phyloP scores from a whole-genome alignment of 2,888 invertebrate genomes.

The Dynastes hyllus region DNA sequence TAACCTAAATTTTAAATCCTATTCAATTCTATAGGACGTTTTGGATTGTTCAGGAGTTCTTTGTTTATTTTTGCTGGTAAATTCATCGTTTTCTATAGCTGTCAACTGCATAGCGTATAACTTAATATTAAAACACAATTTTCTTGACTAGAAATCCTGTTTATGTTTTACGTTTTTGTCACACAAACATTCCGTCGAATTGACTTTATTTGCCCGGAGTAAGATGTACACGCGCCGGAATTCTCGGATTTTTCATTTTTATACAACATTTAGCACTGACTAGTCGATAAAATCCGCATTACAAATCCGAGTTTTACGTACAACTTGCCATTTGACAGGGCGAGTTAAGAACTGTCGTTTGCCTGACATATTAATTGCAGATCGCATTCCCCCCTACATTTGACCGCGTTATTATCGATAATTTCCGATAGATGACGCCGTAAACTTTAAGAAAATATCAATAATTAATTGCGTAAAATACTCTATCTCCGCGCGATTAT shows the following conservation, averaged over 20 bases:
- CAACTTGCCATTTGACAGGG: constrained; percentile 23
- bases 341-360: neutral
- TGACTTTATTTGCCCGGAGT: neutral
- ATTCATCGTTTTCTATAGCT: constrained; percentile 31
- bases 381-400: neutral
- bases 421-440: neutral
- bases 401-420: too few species aligned
- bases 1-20: constrained; percentile 31
- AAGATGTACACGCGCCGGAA: neutral
- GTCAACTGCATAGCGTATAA: constrained; percentile 30
- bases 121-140: constrained; percentile 36
- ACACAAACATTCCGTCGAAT: constrained; percentile 28
- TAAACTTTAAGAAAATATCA: neutral
- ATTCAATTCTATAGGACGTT: neutral
- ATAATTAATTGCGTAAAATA: too few species aligned
- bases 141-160: constrained; percentile 41
- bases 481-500: too few species aligned
- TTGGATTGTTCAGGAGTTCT: constrained; percentile 15
- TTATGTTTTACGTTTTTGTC: constrained; percentile 20
- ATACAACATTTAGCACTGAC: constrained; percentile 29
- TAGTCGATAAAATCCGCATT: constrained; percentile 25
- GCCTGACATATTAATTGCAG: neutral
- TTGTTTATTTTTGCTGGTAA: constrained; percentile 21
- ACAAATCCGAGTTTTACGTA: constrained; percentile 18
- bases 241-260: constrained; percentile 25